These are phyloP conservation scores for Pelobates fuscus DNA, from an alignment of 2,113 vertebrate genomes.

Conservation along the genomic window DNA sequence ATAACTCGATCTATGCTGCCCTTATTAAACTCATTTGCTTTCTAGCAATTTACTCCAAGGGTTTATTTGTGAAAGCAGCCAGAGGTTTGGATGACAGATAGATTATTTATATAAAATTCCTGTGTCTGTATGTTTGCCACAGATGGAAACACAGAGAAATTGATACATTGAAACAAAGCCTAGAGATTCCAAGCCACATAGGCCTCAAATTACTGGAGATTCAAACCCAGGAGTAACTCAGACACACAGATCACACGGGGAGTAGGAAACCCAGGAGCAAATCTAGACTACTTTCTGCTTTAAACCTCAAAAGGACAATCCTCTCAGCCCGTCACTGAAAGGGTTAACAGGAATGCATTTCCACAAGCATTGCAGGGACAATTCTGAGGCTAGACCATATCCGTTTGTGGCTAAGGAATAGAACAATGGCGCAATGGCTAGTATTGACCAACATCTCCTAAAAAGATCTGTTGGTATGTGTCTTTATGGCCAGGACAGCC, in stretches of 20 bases:
- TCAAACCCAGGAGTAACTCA: background rate
- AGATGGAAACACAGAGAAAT: constrained; percentile 39
- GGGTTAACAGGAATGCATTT: background rate
- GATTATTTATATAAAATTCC: too few species aligned
- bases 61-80: too few species aligned
- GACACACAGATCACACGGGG: too few species aligned
- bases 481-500: background rate
- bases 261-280: too few species aligned
- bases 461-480: background rate
- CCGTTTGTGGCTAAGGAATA: background rate
- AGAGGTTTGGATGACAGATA: too few species aligned
- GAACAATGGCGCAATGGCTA: background rate
- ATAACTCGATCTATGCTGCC: too few species aligned
- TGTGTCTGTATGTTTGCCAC: too few species aligned
- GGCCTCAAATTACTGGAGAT: constrained; percentile 21
- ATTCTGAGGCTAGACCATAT: background rate
- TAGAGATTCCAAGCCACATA: constrained; percentile 20
- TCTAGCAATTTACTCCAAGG: too few species aligned
- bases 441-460: background rate
- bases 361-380: background rate
- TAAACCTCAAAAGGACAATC: too few species aligned
- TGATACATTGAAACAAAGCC: constrained; percentile 16
- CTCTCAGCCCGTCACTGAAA: background rate
- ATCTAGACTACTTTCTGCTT: too few species aligned
- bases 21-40: too few species aligned